These are phyloP conservation scores for Dasysyrphus albostriatus DNA, from an alignment of 2,888 invertebrate genomes.

Conservation along the genomic window DNA sequence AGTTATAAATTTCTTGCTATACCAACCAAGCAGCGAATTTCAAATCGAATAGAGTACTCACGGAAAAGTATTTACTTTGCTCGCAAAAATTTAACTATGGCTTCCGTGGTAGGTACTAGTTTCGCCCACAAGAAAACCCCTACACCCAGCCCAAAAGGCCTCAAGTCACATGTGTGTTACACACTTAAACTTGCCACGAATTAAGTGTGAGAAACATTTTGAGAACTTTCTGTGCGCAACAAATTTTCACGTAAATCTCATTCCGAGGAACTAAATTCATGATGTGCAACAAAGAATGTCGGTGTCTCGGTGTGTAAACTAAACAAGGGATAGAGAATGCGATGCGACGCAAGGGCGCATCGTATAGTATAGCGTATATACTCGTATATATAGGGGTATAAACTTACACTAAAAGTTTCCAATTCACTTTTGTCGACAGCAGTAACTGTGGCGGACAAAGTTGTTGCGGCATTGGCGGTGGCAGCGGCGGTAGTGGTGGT, in stretches of 20 bases:
- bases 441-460: constrained; percentile 22
- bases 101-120: constrained; percentile 14
- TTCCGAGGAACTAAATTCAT: constrained; percentile 36
- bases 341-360: neutral
- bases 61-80: constrained; percentile 28
- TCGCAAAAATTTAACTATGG: constrained; percentile 29
- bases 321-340: neutral
- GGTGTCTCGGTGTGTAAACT: constrained; percentile 46
- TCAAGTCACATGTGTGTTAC: constrained; percentile 52
- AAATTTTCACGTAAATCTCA: constrained; percentile 54
- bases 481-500: constrained; percentile 1
- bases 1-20: constrained; percentile 55
- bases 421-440: constrained; percentile 71
- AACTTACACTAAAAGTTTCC: constrained; percentile 77
- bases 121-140: neutral
- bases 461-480: constrained; percentile 24
- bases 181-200: constrained; percentile 52
- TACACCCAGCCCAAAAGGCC: neutral
- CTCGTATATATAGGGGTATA: constrained; percentile 5
- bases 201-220: constrained; percentile 38
- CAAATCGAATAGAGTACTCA: constrained; percentile 46
- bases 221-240: constrained; percentile 47
- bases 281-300: constrained; percentile 54
- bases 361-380: neutral
- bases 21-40: constrained; percentile 19